These are phyloP conservation scores for Caerostris darwini DNA, from an alignment of 1,140 invertebrate genomes.

Conservation along the genomic window DNA sequence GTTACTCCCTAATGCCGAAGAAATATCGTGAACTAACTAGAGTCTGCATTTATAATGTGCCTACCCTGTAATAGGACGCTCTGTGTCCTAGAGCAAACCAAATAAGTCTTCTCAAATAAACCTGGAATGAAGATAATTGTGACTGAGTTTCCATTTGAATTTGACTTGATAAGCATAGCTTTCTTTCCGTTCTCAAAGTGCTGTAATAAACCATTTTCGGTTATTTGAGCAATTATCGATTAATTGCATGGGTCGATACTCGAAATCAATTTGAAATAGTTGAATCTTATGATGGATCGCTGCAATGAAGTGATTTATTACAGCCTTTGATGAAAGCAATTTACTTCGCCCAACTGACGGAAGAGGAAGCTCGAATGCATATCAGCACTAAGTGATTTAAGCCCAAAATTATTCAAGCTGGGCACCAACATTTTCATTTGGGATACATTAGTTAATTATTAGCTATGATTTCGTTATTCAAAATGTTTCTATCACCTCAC, in stretches of 20 bases:
- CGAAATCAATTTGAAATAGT: conserved; percentile 20
- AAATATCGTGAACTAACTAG: too few relatives aligned
- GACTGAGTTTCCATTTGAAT: not conserved
- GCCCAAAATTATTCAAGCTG: not conserved
- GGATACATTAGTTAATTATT: too few relatives aligned
- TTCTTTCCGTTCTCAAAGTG: not conserved
- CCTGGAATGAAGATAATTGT: not conserved
- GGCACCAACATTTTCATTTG: not conserved
- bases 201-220: not conserved
- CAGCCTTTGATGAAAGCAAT: conserved; percentile 8
- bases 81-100: not conserved
- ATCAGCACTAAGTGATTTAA: conserved; percentile 17
- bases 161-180: not conserved
- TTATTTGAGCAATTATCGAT: conserved; percentile 8
- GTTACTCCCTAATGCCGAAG: too few relatives aligned
- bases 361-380: conserved; percentile 2
- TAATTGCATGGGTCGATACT: conserved; percentile 11
- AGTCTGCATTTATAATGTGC: too few relatives aligned
- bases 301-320: conserved; percentile 46
- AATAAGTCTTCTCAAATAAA: not conserved
- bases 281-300: conserved; percentile 54
- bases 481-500: too few relatives aligned
- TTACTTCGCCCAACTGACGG: not conserved
- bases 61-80: not conserved
- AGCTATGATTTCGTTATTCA: too few relatives aligned